phyloP scores from a whole-genome alignment of 2,888 invertebrate species.

The Apamea monoglypha region DNA sequence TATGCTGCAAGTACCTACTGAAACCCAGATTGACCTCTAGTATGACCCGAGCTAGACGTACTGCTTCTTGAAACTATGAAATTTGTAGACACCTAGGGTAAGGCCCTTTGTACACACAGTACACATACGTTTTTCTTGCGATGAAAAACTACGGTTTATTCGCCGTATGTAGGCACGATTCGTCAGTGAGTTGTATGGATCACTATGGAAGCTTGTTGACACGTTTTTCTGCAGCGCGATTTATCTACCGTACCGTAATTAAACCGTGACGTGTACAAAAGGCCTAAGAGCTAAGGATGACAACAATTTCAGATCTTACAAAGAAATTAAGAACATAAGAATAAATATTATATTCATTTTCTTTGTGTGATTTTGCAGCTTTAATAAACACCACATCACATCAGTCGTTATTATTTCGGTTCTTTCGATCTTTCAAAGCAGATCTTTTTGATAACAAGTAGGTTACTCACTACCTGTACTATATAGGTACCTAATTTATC shows the following conservation, averaged over 20 bases:
- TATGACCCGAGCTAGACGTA: not conserved
- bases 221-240: no score
- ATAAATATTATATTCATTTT: not conserved
- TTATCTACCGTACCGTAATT: no score
- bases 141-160: no score
- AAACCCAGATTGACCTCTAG: not conserved
- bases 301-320: not conserved
- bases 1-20: not conserved
- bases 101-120: no score
- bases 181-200: no score
- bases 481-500: conserved; percentile 12
- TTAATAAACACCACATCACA: not conserved
- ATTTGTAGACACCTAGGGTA: not conserved
- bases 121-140: no score
- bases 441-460: not conserved
- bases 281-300: not conserved
- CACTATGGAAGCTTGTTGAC: no score
- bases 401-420: not conserved
- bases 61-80: not conserved
- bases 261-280: not conserved
- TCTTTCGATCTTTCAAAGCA: not conserved
- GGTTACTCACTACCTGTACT: not conserved
- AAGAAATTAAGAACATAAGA: not conserved
- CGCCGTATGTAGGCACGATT: no score
- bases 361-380: not conserved